Conservation (phyloP, 2,888 invertebrate species). For the Callimorpha dominula region DNA sequence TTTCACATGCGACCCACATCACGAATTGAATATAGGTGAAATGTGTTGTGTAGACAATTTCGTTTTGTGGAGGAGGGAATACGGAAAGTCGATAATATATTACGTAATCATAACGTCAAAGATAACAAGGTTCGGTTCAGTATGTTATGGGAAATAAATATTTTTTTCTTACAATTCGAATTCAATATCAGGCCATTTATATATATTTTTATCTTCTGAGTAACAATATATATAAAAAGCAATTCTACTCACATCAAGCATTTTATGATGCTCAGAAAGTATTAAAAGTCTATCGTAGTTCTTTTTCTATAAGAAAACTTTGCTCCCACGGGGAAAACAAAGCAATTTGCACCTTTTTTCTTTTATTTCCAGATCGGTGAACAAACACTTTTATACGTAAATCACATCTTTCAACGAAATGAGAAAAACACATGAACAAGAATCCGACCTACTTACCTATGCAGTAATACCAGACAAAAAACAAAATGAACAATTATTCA, state of each 20-base stretch:
- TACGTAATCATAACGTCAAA: constrained; percentile 16
- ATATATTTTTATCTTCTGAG: not conserved
- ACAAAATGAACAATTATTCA: constrained; percentile 70
- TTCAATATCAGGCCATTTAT: not conserved
- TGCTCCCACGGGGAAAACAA: constrained; percentile 35
- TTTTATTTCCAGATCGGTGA: constrained; percentile 34
- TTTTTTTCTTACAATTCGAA: constrained; percentile 1
- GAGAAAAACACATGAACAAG: constrained; percentile 12
- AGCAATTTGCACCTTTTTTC: constrained; percentile 42
- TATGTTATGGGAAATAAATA: constrained; percentile 11
- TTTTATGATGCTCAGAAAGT: not conserved
- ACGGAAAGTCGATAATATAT: constrained; percentile 25
- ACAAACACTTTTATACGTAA: constrained; percentile 23
- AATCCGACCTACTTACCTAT: constrained; percentile 60
- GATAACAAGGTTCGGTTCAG: constrained; percentile 13
- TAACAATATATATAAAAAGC: not conserved
- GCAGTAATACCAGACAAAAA: constrained; percentile 56
- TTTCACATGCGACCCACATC: constrained; percentile 53
- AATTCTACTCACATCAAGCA: not conserved
- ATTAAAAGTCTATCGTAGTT: not conserved
- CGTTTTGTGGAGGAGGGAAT: constrained; percentile 25
- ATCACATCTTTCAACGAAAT: constrained; percentile 22
- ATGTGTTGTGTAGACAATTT: constrained; percentile 36
- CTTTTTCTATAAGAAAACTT: not conserved
- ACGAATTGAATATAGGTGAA: constrained; percentile 43